Base-by-base conservation (phyloP, 2,888 invertebrate genomes). In the Stegophylla sp. region DNA sequence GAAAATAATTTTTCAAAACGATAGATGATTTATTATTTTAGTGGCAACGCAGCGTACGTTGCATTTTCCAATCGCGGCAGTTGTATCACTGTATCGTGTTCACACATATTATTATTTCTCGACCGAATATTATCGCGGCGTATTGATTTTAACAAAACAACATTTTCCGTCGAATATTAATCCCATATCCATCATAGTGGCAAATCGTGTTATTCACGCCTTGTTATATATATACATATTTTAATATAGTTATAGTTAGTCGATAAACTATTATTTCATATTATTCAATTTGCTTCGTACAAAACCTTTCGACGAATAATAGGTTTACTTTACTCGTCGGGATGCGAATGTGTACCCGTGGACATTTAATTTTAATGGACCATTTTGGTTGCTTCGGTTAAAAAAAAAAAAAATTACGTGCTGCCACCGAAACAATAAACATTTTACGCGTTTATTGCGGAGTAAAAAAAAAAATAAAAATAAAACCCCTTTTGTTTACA, bases 401-500 rank as follows among this genome's bases (percentile, higher is more conserved):
- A 34, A 34, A 3, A 34, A 34, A 34, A 34, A 34, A 34, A 73
- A 73, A 43, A 43, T 56, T 56, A 15, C 23, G 23, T 26, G 15
- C 41, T 41, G 0, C 23, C 41, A 13, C 41, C 15, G 3, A 41
- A 17, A 72, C 10, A 28, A 73, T 61, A 48, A 61, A 73, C n/a
- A 1, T 61, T 45, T 73, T 59, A 61, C 7, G 26, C 1, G 15
- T 61, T 28, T n/a, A 12, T n/a, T 73, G 9, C 3, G 5, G 48
- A 48, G 59, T 28, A 61, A n/a, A 61, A 61, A 26, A n/a, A n/a
- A n/a, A n/a, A n/a, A n/a, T n/a, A n/a, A n/a, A n/a, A n/a, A n/a
- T n/a, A n/a, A n/a, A 45, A 13, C 17, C 45, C 45, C n/a, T 61
- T 48, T 61, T 73, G 61, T 73, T 61, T 73, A 28, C 26, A 59